Conservation (phyloP, 2,113 vertebrate species). For the Procavia capensis region DNA sequence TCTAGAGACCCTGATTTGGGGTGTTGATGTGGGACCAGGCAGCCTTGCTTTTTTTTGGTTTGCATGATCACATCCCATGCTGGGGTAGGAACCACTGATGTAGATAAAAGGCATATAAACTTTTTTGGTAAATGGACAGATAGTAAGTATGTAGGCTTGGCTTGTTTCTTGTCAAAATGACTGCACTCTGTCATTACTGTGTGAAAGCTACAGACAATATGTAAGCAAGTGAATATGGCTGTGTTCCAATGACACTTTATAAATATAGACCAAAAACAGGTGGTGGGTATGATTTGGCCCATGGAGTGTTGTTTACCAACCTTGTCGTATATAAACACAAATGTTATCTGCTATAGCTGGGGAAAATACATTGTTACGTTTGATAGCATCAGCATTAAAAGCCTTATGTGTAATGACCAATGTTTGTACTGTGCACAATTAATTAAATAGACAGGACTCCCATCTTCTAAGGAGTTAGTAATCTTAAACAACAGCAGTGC, state of each 20-base stretch:
- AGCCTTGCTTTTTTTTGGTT: background rate
- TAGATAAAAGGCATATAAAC: background rate
- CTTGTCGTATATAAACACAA: background rate
- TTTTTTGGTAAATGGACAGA: background rate
- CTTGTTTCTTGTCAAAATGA: background rate
- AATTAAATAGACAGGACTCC: background rate
- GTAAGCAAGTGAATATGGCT: background rate
- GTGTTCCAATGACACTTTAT: conserved; percentile 37
- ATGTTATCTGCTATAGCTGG: conserved; percentile 10
- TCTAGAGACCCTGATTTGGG: background rate
- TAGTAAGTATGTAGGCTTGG: background rate
- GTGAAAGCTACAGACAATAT: background rate
- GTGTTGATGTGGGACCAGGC: background rate
- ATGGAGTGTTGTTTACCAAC: background rate
- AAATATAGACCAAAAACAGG: conserved; percentile 34
- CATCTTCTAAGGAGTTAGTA: conserved; percentile 54
- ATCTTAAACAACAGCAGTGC: conserved; percentile 49
- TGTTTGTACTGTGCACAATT: conserved; percentile 18
- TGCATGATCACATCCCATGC: background rate
- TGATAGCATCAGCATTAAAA: conserved; percentile 38
- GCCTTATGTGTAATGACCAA: background rate
- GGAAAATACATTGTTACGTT: background rate
- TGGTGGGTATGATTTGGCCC: background rate
- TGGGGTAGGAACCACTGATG: background rate
- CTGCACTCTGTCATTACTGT: background rate